A percentile compares a stretch with the other conserved stretches of the same genome.
Conservation (phyloP, 1,140 invertebrate genomes). For the Macrotrachela quadricornifera region DNA sequence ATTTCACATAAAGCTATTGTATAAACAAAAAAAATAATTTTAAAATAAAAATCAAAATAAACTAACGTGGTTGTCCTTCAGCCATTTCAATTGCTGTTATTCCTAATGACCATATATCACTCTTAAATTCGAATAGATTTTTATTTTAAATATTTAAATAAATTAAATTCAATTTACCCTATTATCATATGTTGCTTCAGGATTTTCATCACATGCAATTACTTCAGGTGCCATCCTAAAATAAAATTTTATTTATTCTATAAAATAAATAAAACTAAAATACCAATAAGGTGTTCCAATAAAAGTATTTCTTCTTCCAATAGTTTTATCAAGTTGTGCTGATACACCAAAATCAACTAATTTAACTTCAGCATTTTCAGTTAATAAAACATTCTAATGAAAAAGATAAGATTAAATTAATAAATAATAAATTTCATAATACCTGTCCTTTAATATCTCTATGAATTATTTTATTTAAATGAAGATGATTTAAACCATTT, state of each 20-base stretch:
- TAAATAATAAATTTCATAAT: no score
- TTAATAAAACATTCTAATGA: constrained; percentile 74
- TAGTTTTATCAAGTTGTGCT: constrained; percentile 92
- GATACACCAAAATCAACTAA: constrained; percentile 98
- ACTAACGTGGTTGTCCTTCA: constrained; percentile 90
- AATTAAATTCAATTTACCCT: no score
- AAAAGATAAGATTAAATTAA: no score
- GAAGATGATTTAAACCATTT: constrained; percentile 79
- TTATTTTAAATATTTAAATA: not conserved
- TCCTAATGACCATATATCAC: constrained; percentile 90
- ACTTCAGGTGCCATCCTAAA: constrained; percentile 55
- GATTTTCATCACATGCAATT: constrained; percentile 99
- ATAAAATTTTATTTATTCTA: not conserved
- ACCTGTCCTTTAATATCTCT: constrained; percentile 94
- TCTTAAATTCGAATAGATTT: constrained; percentile 27
- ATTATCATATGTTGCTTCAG: constrained; percentile 97
- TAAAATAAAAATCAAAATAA: constrained; percentile 16
- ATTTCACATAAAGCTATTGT: constrained; percentile 50
- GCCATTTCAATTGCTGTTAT: constrained; percentile 99
- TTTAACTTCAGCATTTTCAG: constrained; percentile 98
- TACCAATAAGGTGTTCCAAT: constrained; percentile 97
- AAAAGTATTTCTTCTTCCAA: constrained; percentile 92
- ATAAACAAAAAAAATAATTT: not conserved
- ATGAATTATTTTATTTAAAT: constrained; percentile 97
- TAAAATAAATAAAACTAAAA: constrained; percentile 3